Evolutionary conservation across 2,113 vertebrate genomes (phyloP).

Genomic region (Notiomystis cincta): DNA sequence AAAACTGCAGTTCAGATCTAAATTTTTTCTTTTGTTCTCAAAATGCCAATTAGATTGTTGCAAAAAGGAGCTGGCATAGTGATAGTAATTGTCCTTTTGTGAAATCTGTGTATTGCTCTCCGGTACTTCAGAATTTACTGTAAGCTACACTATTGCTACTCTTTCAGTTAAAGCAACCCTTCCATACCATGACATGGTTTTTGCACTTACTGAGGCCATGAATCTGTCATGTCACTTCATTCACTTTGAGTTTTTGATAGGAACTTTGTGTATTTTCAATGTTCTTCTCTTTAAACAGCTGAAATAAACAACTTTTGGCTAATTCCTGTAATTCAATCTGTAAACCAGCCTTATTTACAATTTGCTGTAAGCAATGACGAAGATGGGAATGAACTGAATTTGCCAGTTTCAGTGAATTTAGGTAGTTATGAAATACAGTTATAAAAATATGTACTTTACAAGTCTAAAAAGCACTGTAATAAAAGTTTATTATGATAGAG

Average conservation of each 20-base stretch:
- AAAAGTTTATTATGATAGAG: background rate
- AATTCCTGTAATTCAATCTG: background rate
- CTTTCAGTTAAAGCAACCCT: background rate
- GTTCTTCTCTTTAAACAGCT: background rate
- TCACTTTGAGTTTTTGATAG: background rate
- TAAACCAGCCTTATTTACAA: background rate
- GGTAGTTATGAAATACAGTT: conserved; percentile 14
- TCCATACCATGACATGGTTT: background rate
- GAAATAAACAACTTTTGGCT: background rate
- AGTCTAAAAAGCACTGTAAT: background rate
- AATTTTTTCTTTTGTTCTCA: background rate
- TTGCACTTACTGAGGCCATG: background rate
- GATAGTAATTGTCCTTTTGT: background rate
- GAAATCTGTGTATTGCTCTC: background rate
- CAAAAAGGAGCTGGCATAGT: background rate
- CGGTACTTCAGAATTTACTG: background rate
- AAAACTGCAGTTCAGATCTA: background rate
- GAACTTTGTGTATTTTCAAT: background rate
- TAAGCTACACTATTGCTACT: background rate
- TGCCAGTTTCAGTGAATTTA: conserved; percentile 11
- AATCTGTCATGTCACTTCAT: background rate
- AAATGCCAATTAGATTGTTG: background rate
- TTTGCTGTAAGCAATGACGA: conserved; percentile 11
- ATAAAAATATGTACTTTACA: background rate
- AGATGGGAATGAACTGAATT: conserved; percentile 3